Conservation (phyloP, 2,888 invertebrate species). For the Eueremaeus valkanovi region DNA sequence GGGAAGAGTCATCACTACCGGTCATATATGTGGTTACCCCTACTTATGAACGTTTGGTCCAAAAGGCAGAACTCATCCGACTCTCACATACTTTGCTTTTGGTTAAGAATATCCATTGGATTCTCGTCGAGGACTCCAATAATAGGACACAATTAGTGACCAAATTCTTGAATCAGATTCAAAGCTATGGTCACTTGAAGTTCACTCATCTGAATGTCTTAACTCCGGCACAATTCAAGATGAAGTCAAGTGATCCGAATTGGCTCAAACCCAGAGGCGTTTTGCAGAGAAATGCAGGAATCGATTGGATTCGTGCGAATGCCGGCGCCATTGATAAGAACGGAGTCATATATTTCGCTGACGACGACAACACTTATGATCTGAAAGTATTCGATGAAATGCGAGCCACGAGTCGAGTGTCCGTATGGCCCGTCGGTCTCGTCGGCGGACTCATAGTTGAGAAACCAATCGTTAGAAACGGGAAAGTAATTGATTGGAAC, state of each 20-base stretch:
- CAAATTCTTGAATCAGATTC: conserved; percentile 65
- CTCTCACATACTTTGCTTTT: conserved; percentile 79
- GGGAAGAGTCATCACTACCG: background rate
- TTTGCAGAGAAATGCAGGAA: conserved; percentile 69
- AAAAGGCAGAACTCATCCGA: conserved; percentile 88
- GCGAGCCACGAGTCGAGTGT: conserved; percentile 46
- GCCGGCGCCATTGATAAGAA: conserved; percentile 55
- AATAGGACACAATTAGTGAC: conserved; percentile 66
- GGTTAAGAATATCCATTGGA: conserved; percentile 74
- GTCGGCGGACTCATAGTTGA: conserved; percentile 93
- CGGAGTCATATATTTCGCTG: conserved; percentile 88
- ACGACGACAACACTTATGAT: conserved; percentile 93
- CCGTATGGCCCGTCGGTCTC: conserved; percentile 70
- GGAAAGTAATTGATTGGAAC: conserved; percentile 73
- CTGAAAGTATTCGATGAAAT: conserved; percentile 85
- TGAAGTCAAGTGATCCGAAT: conserved; percentile 64
- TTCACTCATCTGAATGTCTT: conserved; percentile 62
- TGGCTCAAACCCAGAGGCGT: conserved; percentile 82
- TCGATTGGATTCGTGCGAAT: conserved; percentile 72
- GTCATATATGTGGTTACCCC: conserved; percentile 88
- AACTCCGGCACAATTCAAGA: conserved; percentile 67
- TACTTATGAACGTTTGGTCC: conserved; percentile 78
- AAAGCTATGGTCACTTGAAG: conserved; percentile 49
- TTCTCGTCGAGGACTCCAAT: conserved; percentile 80
- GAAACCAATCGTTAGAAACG: conserved; percentile 69